phyloP scores from a whole-genome alignment of 2,113 vertebrate genomes.

The Dendropsophus ebraccatus region DNA sequence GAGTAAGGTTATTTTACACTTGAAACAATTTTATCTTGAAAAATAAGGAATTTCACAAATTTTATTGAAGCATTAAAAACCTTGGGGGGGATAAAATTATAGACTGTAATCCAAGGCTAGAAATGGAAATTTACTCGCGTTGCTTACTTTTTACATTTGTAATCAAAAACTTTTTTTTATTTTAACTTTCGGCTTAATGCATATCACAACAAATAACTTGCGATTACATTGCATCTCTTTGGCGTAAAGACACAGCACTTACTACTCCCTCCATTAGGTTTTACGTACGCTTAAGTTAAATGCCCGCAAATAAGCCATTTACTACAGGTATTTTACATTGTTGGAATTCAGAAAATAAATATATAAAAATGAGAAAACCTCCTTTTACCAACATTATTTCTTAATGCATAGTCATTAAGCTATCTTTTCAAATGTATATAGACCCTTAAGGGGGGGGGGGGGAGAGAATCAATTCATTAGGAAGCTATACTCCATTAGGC shows the following conservation, averaged over 20 bases:
- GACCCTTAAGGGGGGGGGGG: slow-evolving; percentile 36
- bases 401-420: slow-evolving; percentile 52
- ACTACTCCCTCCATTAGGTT: slow-evolving; percentile 31
- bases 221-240: slow-evolving; percentile 11
- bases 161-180: slow-evolving; percentile 12
- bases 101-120: neutral
- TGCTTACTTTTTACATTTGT: slow-evolving; percentile 10
- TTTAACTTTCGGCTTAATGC: slow-evolving; percentile 3
- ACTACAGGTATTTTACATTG: slow-evolving; percentile 44
- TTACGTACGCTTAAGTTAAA: slow-evolving; percentile 29
- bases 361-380: slow-evolving; percentile 26
- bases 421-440: slow-evolving; percentile 54
- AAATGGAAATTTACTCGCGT: neutral
- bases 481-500: slow-evolving; percentile 56
- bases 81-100: neutral
- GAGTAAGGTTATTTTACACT: neutral
- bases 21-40: neutral
- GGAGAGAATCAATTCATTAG: slow-evolving; percentile 52
- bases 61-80: neutral
- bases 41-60: neutral
- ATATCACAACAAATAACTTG: slow-evolving; percentile 33
- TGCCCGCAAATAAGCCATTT: slow-evolving; percentile 37
- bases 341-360: slow-evolving; percentile 44
- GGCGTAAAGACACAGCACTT: slow-evolving; percentile 19
- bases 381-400: slow-evolving; percentile 30